A percentile compares a stretch with the other conserved stretches of the same genome.
Conservation (phyloP, 2,888 invertebrate genomes). For the Busseola fusca region DNA sequence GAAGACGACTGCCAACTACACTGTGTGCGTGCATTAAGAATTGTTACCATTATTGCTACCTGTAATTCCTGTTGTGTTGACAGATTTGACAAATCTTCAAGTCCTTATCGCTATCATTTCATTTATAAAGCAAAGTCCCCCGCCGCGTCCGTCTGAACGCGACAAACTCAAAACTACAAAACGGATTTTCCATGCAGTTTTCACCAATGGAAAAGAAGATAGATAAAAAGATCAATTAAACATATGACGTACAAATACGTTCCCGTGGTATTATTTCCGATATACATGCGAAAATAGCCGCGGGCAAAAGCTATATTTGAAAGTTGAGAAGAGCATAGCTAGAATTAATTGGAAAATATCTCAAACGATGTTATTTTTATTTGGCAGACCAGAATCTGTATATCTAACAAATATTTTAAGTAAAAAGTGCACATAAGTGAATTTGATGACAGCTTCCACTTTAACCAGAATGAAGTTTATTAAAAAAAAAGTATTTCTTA, state of each 20-base stretch:
- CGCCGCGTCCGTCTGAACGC: not conserved
- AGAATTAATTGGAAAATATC: not conserved
- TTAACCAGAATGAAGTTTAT: not conserved
- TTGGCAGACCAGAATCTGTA: not conserved
- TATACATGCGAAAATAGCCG: not conserved
- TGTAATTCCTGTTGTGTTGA: not conserved
- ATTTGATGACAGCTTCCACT: not conserved
- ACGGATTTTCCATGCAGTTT: not conserved
- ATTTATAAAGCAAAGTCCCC: not conserved
- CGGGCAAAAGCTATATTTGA: not conserved
- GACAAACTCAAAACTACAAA: not conserved
- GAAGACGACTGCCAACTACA: no score
- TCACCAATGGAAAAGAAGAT: not conserved
- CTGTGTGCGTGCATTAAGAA: no score
- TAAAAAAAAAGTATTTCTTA: not conserved
- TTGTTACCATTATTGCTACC: no score
- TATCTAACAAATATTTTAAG: not conserved
- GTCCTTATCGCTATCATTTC: not conserved
- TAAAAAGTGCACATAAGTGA: not conserved
- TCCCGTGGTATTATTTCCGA: not conserved
- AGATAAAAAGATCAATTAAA: not conserved
- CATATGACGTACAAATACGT: not conserved
- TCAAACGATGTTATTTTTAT: not conserved
- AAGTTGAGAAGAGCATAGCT: not conserved
- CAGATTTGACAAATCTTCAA: not conserved